Conservation (phyloP, 2,113 vertebrate genomes). For the Plotosus lineatus region DNA sequence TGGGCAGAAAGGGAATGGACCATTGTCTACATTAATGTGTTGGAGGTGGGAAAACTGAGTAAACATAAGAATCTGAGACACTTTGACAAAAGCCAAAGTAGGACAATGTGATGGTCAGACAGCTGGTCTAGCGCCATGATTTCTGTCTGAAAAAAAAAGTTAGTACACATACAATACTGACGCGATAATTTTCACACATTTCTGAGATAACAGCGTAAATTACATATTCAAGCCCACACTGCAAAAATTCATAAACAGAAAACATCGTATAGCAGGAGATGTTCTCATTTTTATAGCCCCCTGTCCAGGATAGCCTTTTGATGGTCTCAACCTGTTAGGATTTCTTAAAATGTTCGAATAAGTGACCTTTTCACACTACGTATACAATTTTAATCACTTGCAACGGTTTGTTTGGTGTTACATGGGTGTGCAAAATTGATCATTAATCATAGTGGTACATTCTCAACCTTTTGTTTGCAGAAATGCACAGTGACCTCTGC, state of each 20-base stretch:
- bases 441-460: too few species aligned
- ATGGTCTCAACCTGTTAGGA: too few species aligned
- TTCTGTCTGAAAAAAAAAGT: not conserved
- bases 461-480: too few species aligned
- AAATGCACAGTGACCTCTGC: too few species aligned
- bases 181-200: not conserved
- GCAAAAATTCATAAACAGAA: not conserved
- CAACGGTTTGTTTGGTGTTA: not conserved
- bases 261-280: not conserved
- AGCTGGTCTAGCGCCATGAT: too few species aligned
- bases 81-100: not conserved
- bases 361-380: not conserved
- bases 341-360: not conserved
- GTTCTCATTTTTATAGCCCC: not conserved
- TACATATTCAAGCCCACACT: not conserved
- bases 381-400: not conserved
- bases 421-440: too few species aligned
- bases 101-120: too few species aligned
- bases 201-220: not conserved
- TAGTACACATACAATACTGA: not conserved
- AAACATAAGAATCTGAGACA: not conserved
- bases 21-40: too few species aligned
- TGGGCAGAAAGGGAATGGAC: too few species aligned
- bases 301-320: not conserved
- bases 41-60: too few species aligned